A percentile compares a stretch with the other conserved stretches of the same genome.
Conservation (phyloP, 2,888 invertebrate genomes). For the Thelaira solivaga region DNA sequence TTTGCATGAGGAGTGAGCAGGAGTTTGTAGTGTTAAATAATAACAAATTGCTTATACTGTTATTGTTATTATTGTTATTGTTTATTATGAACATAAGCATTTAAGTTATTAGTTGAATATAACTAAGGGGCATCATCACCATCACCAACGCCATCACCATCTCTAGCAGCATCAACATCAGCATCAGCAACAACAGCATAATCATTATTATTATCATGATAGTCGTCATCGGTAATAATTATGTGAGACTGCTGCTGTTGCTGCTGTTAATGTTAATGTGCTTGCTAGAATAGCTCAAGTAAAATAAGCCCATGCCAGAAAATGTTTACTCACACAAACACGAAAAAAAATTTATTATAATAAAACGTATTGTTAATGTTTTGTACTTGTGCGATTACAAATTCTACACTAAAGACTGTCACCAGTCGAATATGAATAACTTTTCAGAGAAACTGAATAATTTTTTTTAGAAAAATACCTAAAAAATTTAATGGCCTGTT, state of each 20-base stretch:
- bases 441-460: not conserved
- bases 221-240: constrained; percentile 46
- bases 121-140: constrained; percentile 42
- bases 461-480: not conserved
- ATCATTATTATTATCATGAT: constrained; percentile 46
- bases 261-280: constrained; percentile 4
- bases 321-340: not conserved
- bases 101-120: constrained; percentile 45
- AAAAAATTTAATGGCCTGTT: not conserved
- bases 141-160: not conserved
- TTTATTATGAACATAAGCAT: constrained; percentile 46
- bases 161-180: not conserved
- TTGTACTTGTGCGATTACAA: not conserved
- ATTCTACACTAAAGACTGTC: not conserved
- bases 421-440: not conserved
- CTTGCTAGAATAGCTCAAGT: constrained; percentile 17
- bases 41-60: constrained; percentile 49
- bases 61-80: constrained; percentile 43
- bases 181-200: constrained; percentile 18
- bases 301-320: constrained; percentile 14
- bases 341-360: not conserved
- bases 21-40: constrained; percentile 40
- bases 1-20: not conserved
- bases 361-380: constrained; percentile 46
- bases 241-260: constrained; percentile 18